These are phyloP conservation scores for Scophthalmus maximus DNA, from an alignment of 2,113 vertebrate genomes.

Conservation along the genomic window DNA sequence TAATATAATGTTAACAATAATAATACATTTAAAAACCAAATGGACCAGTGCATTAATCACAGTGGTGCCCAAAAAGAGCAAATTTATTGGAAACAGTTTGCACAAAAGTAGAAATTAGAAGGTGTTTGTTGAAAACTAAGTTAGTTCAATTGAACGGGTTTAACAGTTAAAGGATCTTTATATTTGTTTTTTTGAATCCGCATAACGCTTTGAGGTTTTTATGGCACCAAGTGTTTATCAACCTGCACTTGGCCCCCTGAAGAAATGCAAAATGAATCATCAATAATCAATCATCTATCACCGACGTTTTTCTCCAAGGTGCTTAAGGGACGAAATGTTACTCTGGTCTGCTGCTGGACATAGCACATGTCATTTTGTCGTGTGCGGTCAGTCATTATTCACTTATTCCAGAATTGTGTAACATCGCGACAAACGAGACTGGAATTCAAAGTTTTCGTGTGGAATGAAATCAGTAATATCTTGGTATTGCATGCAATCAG, in stretches of 20 bases:
- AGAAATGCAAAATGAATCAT: not conserved
- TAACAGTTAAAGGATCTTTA: not conserved
- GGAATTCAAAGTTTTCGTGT: not conserved
- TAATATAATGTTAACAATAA: not conserved
- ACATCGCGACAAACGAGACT: not conserved
- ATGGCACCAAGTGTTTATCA: not conserved
- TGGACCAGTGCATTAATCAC: too few species aligned
- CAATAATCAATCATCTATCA: not conserved
- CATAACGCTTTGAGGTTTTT: not conserved
- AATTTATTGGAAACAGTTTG: too few species aligned
- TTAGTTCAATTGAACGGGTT: not conserved
- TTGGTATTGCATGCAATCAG: not conserved
- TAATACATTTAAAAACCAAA: too few species aligned
- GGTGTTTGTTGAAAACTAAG: too few species aligned
- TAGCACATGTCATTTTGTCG: not conserved
- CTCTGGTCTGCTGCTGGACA: not conserved
- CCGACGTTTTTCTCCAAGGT: not conserved
- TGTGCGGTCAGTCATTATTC: too few species aligned
- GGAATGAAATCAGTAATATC: not conserved
- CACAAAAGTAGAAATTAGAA: not conserved
- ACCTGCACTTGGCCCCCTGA: not conserved
- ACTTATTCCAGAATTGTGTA: not conserved
- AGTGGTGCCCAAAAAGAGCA: too few species aligned
- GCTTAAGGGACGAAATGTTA: not conserved
- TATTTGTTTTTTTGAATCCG: not conserved